phyloP scores from a whole-genome alignment of 2,113 vertebrate genomes.

The Myrmecophaga tridactyla region DNA sequence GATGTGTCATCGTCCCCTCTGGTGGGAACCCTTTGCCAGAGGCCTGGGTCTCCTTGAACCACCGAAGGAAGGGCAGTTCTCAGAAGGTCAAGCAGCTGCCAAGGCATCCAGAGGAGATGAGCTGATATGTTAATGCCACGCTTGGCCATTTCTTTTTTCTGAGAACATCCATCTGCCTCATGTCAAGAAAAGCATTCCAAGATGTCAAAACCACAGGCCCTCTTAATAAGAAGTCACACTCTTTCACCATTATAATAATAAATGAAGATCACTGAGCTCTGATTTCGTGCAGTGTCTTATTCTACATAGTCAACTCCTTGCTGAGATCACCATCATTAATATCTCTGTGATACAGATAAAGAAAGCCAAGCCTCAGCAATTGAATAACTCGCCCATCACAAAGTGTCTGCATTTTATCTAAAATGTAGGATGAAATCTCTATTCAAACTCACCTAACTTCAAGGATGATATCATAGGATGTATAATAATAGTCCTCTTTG shows the following conservation, averaged over 20 bases:
- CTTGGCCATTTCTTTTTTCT: background rate
- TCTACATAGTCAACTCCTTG: background rate
- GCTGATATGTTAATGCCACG: background rate
- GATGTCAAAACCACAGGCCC: background rate
- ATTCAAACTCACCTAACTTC: background rate
- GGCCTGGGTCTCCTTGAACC: background rate
- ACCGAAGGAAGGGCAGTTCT: rapidly evolving
- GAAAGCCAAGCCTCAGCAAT: background rate
- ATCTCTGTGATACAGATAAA: too few species aligned
- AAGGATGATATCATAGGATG: background rate
- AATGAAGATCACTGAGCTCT: background rate
- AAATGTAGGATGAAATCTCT: background rate
- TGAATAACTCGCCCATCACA: background rate
- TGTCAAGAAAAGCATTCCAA: background rate
- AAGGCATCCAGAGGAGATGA: rapidly evolving
- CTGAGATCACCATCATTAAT: background rate
- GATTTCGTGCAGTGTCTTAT: background rate
- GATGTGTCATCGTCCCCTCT: background rate
- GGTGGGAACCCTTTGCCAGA: background rate
- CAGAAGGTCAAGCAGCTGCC: background rate
- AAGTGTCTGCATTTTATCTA: background rate
- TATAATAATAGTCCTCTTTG: background rate
- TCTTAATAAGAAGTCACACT: background rate
- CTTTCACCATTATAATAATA: background rate
- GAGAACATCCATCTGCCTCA: background rate